Evolutionary conservation across 2,797 vertebrate species (phyloP).

Genomic region (Falco rusticolus): DNA sequence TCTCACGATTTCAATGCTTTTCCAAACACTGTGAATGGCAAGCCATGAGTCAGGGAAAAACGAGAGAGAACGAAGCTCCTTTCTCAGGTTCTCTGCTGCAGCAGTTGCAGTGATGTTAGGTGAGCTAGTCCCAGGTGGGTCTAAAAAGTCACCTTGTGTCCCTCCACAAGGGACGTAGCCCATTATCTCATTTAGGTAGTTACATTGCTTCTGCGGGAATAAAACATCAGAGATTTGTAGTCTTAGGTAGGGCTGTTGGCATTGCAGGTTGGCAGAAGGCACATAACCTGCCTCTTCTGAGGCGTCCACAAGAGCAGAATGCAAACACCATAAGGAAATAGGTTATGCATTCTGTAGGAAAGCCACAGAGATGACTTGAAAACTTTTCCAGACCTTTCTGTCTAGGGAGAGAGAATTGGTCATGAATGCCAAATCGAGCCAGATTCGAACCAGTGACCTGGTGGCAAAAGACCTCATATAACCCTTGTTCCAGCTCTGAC

Average conservation of each 20-base stretch:
- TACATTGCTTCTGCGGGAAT: neutral
- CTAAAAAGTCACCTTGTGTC: neutral
- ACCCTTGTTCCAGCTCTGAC: slow-evolving; percentile 12
- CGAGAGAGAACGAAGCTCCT: neutral
- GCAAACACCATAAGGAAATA: neutral
- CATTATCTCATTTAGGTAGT: neutral
- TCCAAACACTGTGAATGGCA: neutral
- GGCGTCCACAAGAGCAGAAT: neutral
- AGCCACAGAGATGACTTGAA: neutral
- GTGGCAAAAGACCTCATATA: slow-evolving; percentile 33
- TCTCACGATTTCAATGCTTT: neutral
- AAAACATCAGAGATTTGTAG: neutral
- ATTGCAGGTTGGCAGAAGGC: neutral
- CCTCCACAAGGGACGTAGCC: neutral
- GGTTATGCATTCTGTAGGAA: neutral
- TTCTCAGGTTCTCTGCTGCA: neutral
- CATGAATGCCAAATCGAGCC: neutral
- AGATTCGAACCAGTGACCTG: neutral
- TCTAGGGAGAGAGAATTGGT: neutral
- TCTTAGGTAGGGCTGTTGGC: neutral
- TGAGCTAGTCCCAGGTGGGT: neutral
- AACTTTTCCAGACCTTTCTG: neutral
- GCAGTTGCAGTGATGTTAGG: neutral
- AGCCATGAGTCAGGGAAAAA: neutral
- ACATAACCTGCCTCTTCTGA: neutral